These are phyloP conservation scores for Acanthaster planci DNA, from an alignment of 35 echinoderm and acorn worm genomes.

Conservation along the genomic window DNA sequence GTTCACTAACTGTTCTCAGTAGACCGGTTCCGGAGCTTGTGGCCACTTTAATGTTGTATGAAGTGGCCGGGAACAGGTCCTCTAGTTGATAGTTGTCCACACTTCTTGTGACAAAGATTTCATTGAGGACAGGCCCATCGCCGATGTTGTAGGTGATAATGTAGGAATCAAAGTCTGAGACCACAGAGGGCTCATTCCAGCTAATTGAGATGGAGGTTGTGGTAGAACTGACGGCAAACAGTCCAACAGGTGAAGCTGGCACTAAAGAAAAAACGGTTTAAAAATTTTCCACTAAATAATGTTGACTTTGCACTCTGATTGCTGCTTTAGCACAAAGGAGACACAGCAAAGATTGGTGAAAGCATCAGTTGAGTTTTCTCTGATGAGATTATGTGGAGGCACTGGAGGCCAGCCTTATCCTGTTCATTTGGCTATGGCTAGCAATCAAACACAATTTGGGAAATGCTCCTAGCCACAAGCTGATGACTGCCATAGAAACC, in stretches of 20 bases:
- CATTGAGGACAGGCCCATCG: neutral
- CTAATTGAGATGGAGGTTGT: neutral
- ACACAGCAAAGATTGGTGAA: no score
- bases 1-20: neutral
- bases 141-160: constrained; percentile 1
- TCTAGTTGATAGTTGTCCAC: neutral
- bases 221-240: neutral
- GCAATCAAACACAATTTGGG: no score
- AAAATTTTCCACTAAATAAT: neutral
- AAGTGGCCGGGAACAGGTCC: neutral
- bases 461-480: no score
- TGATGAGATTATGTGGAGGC: no score
- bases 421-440: no score
- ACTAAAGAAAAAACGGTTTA: neutral
- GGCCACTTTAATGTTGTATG: neutral
- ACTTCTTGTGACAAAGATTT: neutral
- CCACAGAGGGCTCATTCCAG: neutral
- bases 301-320: no score
- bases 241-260: neutral
- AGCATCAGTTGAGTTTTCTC: no score
- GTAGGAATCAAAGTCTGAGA: constrained; percentile 11
- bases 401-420: no score
- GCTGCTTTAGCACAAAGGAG: no score
- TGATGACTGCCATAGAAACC: no score
- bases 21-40: neutral